phyloP scores from a whole-genome alignment of 2,113 vertebrate species.

The Cromileptes altivelis region DNA sequence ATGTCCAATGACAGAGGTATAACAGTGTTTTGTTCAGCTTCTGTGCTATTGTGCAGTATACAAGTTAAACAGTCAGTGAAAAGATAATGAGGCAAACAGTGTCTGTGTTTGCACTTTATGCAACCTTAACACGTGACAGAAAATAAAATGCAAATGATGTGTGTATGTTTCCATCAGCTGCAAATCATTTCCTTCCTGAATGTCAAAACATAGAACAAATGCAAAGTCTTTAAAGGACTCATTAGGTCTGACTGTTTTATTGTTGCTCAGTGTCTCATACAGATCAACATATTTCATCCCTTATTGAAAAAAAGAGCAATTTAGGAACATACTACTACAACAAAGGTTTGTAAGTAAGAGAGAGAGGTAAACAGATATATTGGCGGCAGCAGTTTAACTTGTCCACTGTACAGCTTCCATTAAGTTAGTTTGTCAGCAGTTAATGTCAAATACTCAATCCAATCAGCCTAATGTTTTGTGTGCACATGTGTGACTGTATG shows the following conservation, averaged over 20 bases:
- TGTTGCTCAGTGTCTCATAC: not conserved
- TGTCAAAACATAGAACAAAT: conserved; percentile 3
- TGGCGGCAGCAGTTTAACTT: not conserved
- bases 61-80: not conserved
- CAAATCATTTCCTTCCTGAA: not conserved
- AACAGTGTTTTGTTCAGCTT: not conserved
- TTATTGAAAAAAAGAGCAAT: too few species aligned
- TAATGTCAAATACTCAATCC: too few species aligned
- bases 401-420: not conserved
- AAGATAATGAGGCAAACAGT: not conserved
- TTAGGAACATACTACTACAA: not conserved
- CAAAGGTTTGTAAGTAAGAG: not conserved
- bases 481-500: too few species aligned
- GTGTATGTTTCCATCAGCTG: not conserved
- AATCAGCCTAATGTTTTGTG: too few species aligned
- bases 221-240: not conserved
- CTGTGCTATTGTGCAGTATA: not conserved
- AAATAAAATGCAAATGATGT: conserved; percentile 1
- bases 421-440: too few species aligned
- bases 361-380: not conserved
- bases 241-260: not conserved
- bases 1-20: too few species aligned
- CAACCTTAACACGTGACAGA: not conserved
- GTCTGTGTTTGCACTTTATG: not conserved
- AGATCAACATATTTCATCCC: not conserved